Evolutionary conservation across 2,888 invertebrate genomes (phyloP), one percentile per base, ranked within the genome.

Genomic region (Beris chalybata): DNA sequence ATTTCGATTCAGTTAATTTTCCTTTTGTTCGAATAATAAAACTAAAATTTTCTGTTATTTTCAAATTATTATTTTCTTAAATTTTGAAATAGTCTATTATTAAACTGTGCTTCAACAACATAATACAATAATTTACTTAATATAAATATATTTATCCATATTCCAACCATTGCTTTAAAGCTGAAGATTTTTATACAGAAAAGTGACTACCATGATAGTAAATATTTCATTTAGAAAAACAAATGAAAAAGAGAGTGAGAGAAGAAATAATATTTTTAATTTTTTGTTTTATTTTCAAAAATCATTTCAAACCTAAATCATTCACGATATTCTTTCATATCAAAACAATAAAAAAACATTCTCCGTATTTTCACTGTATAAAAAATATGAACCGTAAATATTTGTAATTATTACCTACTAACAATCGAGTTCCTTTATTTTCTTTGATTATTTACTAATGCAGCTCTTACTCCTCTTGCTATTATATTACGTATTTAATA

Each of bases 121-220:
- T 38, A 38, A 38, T 38, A 38, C 38, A 38, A 38, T 9, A 38
- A 38, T 38, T 38, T 38, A 38, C 9, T 7, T 38, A 38, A 38
- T 38, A 38, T 38, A 5, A 38, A 15, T 48, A 48, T 48, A 48
- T 45, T 45, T 45, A 48, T 48, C 13, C 12, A 15, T 48, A 48
- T 48, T 48, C 12, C 22, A 15, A 15, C 9, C 22, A 48, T 9
- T 15, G 38, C 38, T 38, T 15, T 15, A 48, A 48, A 11, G 15
- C 13, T 48, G 12, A 48, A 13, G 58, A 70, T 68, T 71, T 71
- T 72, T 71, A 70, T 72, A 71, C 72, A 72, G 72, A 72, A 72
- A 72, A 72, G 72, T 58, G 71, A 71, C 71, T 71, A 69, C 52
- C 4, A 7, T 64, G 7, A 63, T 15, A 22, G 15, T 43, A 13